These are phyloP conservation scores for Trichomalopsis sarcophagae DNA, from an alignment of 1,140 invertebrate genomes.

Conservation along the genomic window DNA sequence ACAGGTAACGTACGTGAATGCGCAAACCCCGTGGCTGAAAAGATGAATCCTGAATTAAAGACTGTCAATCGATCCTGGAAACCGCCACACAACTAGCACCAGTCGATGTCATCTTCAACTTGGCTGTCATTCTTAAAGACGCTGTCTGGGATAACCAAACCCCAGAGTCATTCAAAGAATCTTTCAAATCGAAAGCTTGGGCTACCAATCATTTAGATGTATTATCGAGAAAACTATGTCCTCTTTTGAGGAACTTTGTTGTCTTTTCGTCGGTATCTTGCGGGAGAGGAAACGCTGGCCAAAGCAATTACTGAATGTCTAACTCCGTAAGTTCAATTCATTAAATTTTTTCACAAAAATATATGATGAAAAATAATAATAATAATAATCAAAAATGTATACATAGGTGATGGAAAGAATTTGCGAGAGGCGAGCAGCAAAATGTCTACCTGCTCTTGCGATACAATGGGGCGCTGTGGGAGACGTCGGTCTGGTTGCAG, in stretches of 20 bases:
- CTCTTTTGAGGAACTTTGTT: constrained; percentile 68
- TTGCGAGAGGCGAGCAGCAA: constrained; percentile 72
- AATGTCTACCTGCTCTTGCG: constrained; percentile 76
- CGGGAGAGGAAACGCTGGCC: constrained; percentile 84
- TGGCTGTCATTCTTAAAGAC: constrained; percentile 80
- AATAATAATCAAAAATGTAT: neutral
- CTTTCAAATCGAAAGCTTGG: constrained; percentile 71
- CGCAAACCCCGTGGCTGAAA: constrained; percentile 68
- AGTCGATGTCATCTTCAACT: constrained; percentile 83
- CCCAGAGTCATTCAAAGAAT: constrained; percentile 67
- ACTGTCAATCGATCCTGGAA: constrained; percentile 75
- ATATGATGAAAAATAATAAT: neutral
- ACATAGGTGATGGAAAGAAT: constrained; percentile 75
- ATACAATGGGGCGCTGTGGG: constrained; percentile 79
- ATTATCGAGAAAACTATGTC: constrained; percentile 70
- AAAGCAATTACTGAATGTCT: constrained; percentile 82
- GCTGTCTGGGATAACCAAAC: constrained; percentile 73
- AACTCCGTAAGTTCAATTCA: constrained; percentile 66
- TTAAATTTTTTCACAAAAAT: neutral
- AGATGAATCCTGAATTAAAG: constrained; percentile 50
- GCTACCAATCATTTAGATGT: constrained; percentile 71
- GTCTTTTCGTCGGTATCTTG: constrained; percentile 84
- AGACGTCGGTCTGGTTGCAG: constrained; percentile 78
- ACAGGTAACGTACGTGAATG: constrained; percentile 81
- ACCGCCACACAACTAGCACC: constrained; percentile 76